Evolutionary conservation across 2,797 vertebrate genomes (phyloP).

Genomic region (Varecia variegata): DNA sequence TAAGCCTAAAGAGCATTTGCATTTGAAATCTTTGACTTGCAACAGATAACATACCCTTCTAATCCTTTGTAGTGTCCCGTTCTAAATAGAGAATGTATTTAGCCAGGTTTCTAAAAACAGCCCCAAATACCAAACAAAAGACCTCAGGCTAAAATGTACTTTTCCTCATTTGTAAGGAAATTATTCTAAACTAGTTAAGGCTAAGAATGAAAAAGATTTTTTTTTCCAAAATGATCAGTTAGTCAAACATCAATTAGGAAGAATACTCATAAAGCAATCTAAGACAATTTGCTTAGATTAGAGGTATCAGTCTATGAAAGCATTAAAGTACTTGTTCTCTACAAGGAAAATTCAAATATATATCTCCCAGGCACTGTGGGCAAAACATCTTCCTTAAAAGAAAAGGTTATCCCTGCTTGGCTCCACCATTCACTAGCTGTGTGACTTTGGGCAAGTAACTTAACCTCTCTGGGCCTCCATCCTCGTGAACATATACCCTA

Average conservation of each 20-base stretch:
- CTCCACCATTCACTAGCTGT: background rate
- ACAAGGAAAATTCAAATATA: constrained; percentile 19
- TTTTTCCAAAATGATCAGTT: background rate
- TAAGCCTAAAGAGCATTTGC: background rate
- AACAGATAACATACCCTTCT: background rate
- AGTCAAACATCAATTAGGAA: background rate
- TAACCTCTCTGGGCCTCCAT: background rate
- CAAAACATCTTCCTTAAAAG: background rate
- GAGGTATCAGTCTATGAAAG: background rate
- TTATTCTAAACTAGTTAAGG: background rate
- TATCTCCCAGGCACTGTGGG: background rate
- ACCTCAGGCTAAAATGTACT: background rate
- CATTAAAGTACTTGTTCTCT: constrained; percentile 3
- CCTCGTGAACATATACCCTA: background rate
- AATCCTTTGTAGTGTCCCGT: background rate
- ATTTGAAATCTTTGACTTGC: constrained; percentile 29
- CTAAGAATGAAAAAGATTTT: background rate
- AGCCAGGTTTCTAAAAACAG: constrained; percentile 6
- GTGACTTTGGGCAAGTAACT: background rate
- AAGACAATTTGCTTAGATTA: background rate
- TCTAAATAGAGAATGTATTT: background rate
- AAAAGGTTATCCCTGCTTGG: background rate
- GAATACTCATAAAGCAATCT: background rate
- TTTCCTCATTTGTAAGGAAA: background rate
- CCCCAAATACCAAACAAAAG: background rate